Base-by-base conservation (phyloP, 2,888 invertebrate genomes). In the Tenthredo notha region DNA sequence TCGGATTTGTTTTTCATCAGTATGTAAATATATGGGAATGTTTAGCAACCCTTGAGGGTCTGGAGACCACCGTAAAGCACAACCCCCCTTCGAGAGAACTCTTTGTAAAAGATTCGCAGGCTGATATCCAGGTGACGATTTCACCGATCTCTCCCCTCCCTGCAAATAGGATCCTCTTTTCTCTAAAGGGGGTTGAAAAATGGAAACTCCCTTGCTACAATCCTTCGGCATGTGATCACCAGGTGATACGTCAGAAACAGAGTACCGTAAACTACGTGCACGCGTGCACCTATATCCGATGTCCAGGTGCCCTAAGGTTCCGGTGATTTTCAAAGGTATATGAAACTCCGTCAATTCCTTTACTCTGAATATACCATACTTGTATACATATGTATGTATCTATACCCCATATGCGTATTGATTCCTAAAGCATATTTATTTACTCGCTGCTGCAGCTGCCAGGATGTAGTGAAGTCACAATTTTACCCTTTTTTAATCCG, bases 41-140 rank as follows among this genome's bases (percentile, higher is more conserved):
- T 25, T 37, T 43, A 6, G 80, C 15, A 80, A 80, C 61, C 61
- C 40, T 80, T 80, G 58, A 43, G 37, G 80, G 40, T 58, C 10
- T 12, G 12, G 21, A 43, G 61, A 18, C 6, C 54, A 10, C 58
- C 80, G 33, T 37, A 12, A 40, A 47, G 65, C 65, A 65, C 25
- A 18, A 18, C 65, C 25, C 65, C 25, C 43, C 29, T n/a, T 43
- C 43, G 65, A 77, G 37, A 33, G 12, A 40, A 33, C 54, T 54
- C 80, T 61, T 80, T 83, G 67, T 47, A n/a, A 12, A 7, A 83
- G 67, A 83, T 83, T 70, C 47, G 83, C 67, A 67, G 83, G 83
- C 43, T 67, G 83, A 83, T 83, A 83, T 83, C 83, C 83, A 83
- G 83, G 83, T 83, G 83, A 83, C 67, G 83, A 83, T 83, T 83